A percentile compares a stretch with the other conserved stretches of the same genome.
phyloP scores from a whole-genome alignment of 2,113 vertebrate species.

The Oryzias javanicus region DNA sequence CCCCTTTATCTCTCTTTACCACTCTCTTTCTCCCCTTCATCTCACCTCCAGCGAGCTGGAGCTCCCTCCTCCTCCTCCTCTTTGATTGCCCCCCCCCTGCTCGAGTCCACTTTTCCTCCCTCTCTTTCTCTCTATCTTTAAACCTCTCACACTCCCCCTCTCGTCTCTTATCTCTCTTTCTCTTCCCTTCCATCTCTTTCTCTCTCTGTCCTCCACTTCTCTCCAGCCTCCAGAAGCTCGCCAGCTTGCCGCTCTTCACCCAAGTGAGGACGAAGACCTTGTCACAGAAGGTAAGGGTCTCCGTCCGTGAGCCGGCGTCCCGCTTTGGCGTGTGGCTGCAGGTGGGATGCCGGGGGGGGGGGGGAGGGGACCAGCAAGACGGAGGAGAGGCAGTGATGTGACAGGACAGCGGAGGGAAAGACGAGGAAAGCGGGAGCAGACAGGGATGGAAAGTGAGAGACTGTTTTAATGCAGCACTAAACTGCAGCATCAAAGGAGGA shows the following conservation, averaged over 20 bases:
- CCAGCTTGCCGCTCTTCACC: constrained; percentile 36
- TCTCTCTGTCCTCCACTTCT: constrained; percentile 49
- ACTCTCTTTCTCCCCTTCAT: constrained; percentile 73
- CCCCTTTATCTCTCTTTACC: constrained; percentile 52
- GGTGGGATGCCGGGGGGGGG: constrained; percentile 4
- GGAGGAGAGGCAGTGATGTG: constrained; percentile 8
- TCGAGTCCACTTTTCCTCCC: constrained; percentile 57
- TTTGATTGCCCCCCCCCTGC: constrained; percentile 38
- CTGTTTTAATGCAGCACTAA: constrained; percentile 14
- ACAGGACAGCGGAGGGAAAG: constrained; percentile 10
- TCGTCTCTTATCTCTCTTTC: constrained; percentile 52
- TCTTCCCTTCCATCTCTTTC: constrained; percentile 33
- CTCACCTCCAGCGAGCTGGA: constrained; percentile 70
- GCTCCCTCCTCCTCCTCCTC: constrained; percentile 53
- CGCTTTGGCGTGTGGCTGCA: constrained; percentile 4
- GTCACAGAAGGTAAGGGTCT: constrained; percentile 54
- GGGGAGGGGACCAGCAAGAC: constrained; percentile 3
- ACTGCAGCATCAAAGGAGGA: constrained; percentile 19
- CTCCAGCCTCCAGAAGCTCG: constrained; percentile 48
- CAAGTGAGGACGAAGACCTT: constrained; percentile 59
- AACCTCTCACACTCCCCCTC: constrained; percentile 37
- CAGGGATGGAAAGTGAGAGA: constrained; percentile 3
- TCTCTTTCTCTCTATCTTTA: constrained; percentile 40
- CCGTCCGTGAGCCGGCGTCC: neutral
- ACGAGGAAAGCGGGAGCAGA: neutral